phyloP scores from a whole-genome alignment of 2,113 vertebrate species.

The Anseranas semipalmata region DNA sequence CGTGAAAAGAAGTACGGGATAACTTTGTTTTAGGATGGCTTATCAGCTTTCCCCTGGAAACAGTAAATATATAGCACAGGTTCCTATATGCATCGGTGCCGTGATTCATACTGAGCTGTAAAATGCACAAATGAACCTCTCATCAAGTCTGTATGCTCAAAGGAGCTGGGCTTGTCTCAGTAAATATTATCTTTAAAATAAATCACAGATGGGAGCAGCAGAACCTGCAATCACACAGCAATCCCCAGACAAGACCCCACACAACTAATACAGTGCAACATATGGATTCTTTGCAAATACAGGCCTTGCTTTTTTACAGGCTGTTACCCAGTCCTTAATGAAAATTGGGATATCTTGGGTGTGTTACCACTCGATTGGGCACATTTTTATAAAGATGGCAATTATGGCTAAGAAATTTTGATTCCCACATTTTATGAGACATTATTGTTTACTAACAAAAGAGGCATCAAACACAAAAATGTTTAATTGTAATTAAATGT shows the following conservation, averaged over 20 bases:
- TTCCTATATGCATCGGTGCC: neutral
- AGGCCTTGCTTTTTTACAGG: neutral
- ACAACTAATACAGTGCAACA: neutral
- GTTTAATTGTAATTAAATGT: neutral
- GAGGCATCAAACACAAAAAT: neutral
- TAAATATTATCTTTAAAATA: conserved; percentile 1
- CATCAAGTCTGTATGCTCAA: neutral
- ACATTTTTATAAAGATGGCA: neutral
- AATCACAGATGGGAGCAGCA: neutral
- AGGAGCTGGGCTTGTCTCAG: neutral
- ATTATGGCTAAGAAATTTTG: neutral
- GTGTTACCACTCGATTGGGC: neutral
- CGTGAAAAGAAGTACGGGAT: neutral
- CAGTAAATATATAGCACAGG: neutral
- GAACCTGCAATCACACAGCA: neutral
- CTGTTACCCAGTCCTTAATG: neutral
- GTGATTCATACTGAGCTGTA: neutral
- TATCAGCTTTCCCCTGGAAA: neutral
- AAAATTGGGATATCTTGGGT: neutral
- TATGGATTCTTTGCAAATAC: neutral
- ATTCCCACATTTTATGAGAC: neutral
- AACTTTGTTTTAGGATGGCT: neutral
- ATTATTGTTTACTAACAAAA: neutral
- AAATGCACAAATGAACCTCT: neutral
- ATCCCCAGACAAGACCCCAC: neutral